phyloP scores from a whole-genome alignment of 2,113 vertebrate species.

The Lutjanus erythropterus region DNA sequence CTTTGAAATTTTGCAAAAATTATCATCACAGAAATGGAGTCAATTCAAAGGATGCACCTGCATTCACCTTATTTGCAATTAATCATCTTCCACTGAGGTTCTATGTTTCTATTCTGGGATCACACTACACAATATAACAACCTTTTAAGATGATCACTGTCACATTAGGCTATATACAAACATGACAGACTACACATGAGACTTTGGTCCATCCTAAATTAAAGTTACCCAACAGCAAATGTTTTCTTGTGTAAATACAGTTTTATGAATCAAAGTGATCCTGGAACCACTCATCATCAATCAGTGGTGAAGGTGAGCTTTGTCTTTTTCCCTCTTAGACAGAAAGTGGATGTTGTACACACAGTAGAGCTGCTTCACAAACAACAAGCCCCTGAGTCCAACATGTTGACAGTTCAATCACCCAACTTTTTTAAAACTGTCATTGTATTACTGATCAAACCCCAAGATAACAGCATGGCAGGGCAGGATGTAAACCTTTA shows the following conservation, averaged over 20 bases:
- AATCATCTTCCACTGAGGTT: not conserved
- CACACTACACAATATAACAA: not conserved
- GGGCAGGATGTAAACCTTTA: not conserved
- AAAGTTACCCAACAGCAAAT: not conserved
- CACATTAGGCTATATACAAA: not conserved
- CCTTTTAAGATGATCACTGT: constrained; percentile 4
- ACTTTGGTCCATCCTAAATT: not conserved
- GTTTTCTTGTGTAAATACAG: not conserved
- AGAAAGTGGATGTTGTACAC: no score
- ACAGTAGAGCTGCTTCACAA: no score
- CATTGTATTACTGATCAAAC: no score
- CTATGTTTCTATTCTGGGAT: not conserved
- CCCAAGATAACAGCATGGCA: not conserved
- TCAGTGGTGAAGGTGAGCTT: not conserved
- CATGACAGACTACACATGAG: not conserved
- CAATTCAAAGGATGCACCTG: not conserved
- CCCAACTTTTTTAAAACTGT: no score
- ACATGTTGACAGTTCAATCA: not conserved
- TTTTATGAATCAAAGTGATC: not conserved
- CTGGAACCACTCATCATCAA: not conserved
- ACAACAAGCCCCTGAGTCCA: no score
- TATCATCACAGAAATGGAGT: not conserved
- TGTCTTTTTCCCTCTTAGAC: not conserved
- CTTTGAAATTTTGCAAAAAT: not conserved
- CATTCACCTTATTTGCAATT: not conserved